phyloP scores from a whole-genome alignment of 2,888 invertebrate species.

The Phyllotreta cruciferae region DNA sequence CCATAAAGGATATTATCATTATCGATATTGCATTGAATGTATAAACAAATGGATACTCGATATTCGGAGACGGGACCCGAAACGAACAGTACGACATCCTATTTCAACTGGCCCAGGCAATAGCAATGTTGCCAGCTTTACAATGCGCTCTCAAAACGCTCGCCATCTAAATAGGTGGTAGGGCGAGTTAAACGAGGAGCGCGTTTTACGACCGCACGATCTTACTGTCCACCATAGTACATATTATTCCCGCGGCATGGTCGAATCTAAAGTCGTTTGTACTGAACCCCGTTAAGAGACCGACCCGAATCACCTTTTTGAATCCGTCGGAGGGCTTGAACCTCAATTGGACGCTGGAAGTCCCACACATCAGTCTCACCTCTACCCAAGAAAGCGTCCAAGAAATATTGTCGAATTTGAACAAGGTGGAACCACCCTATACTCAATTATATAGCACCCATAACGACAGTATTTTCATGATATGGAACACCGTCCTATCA shows the following conservation, averaged over 20 bases:
- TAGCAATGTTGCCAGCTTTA: no score
- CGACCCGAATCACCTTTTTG: slow-evolving; percentile 1
- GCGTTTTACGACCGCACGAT: no score
- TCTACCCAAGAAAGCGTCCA: neutral
- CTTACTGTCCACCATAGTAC: no score
- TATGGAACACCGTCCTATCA: slow-evolving; percentile 6
- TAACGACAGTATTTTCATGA: slow-evolving; percentile 4
- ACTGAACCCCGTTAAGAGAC: slow-evolving; percentile 17
- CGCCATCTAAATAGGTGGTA: no score
- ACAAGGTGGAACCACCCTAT: neutral
- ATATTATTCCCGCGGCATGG: slow-evolving; percentile 36
- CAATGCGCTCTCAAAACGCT: no score
- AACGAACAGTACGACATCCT: no score
- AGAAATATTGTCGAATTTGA: neutral
- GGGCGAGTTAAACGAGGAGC: no score
- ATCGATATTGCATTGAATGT: no score
- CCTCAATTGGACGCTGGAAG: slow-evolving; percentile 7
- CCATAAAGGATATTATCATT: no score
- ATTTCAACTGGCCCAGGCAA: no score
- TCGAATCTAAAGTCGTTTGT: slow-evolving; percentile 32
- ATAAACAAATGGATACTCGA: no score
- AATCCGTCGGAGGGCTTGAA: neutral
- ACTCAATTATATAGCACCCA: neutral
- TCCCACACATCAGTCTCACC: slow-evolving; percentile 7
- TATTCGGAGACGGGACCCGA: no score